phyloP scores from a whole-genome alignment of 1,140 invertebrate species.

The Aradophagus sp. region DNA sequence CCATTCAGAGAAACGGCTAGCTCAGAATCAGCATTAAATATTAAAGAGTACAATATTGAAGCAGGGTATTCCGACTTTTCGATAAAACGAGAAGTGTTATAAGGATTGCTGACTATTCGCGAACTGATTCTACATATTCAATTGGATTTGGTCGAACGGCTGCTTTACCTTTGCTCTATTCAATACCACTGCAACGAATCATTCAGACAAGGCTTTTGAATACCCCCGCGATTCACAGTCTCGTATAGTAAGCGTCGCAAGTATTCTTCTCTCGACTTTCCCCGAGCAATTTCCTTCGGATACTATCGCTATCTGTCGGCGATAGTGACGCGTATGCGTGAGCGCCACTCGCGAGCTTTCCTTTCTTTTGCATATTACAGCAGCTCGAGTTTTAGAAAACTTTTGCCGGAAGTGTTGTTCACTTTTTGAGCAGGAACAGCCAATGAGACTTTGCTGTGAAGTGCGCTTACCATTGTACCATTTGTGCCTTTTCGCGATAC shows the following conservation, averaged over 20 bases:
- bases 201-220: slow-evolving; percentile 36
- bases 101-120: slow-evolving; percentile 26
- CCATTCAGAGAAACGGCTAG: too few species aligned
- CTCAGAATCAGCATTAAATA: slow-evolving; percentile 1
- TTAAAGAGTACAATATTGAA: slow-evolving; percentile 1
- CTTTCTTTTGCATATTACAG: slow-evolving; percentile 33
- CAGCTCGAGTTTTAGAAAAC: slow-evolving; percentile 32
- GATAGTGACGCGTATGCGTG: slow-evolving; percentile 36
- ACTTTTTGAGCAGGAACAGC: slow-evolving; percentile 15
- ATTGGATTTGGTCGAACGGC: slow-evolving; percentile 41
- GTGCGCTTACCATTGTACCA: background rate
- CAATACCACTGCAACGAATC: slow-evolving; percentile 41
- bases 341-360: slow-evolving; percentile 34
- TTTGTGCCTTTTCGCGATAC: slow-evolving; percentile 8
- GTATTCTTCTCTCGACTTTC: slow-evolving; percentile 46
- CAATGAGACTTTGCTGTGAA: slow-evolving; percentile 15
- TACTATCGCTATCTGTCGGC: slow-evolving; percentile 21
- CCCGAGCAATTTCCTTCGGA: slow-evolving; percentile 45
- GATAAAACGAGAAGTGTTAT: slow-evolving; percentile 25
- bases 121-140: slow-evolving; percentile 38
- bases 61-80: slow-evolving; percentile 9
- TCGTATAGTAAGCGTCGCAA: slow-evolving; percentile 26
- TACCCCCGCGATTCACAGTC: slow-evolving; percentile 28
- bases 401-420: slow-evolving; percentile 31
- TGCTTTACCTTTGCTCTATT: slow-evolving; percentile 41